phyloP scores from a whole-genome alignment of 2,113 vertebrate species.

The Tiliqua scincoides region DNA sequence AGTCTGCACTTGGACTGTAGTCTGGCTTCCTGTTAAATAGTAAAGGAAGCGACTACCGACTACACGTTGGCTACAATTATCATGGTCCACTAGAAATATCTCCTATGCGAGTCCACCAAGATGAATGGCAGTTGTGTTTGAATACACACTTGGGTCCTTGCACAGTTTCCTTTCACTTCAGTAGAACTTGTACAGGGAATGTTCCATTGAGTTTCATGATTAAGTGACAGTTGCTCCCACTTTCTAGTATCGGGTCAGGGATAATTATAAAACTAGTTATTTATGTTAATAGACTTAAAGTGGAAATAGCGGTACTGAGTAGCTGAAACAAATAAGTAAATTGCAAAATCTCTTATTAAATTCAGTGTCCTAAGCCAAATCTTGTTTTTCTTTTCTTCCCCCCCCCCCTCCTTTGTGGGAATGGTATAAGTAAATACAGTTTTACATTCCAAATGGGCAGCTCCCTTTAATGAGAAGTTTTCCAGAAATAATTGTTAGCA shows the following conservation, averaged over 20 bases:
- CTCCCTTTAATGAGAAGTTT: not conserved
- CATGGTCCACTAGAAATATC: not conserved
- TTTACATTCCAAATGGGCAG: not conserved
- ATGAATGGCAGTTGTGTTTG: not conserved
- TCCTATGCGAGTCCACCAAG: not conserved
- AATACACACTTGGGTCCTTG: not conserved
- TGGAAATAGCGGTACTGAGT: not conserved
- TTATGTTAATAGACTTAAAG: constrained; percentile 15
- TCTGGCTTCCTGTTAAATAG: not conserved
- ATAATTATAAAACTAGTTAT: not conserved
- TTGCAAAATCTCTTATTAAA: not conserved
- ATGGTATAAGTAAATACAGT: not conserved
- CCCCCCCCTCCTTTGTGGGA: too few species aligned
- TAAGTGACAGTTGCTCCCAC: not conserved
- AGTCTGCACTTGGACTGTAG: accelerated
- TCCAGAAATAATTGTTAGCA: not conserved
- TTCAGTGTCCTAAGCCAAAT: not conserved
- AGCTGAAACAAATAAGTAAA: constrained; percentile 16
- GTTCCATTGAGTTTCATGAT: not conserved
- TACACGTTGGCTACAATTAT: not conserved
- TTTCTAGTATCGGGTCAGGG: not conserved
- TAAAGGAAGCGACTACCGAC: not conserved
- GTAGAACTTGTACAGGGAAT: not conserved
- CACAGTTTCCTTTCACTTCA: not conserved
- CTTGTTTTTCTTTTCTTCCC: too few species aligned